These are phyloP conservation scores for Podarcis cretensis DNA, from an alignment of 2,113 vertebrate genomes.

Conservation along the genomic window DNA sequence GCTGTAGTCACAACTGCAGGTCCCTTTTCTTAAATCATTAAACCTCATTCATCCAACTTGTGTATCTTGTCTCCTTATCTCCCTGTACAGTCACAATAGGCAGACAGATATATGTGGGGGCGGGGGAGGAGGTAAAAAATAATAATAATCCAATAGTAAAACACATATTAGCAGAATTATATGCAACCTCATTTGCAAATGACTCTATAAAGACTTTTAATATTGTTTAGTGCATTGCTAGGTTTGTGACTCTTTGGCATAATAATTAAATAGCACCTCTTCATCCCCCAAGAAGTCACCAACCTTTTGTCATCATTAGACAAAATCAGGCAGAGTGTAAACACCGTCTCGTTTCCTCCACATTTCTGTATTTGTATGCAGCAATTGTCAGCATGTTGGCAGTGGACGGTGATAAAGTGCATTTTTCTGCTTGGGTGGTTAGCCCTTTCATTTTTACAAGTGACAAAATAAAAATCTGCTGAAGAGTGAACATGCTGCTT, in stretches of 20 bases:
- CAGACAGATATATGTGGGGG: too few relatives aligned
- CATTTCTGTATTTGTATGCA: constrained; percentile 82
- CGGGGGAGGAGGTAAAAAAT: background rate
- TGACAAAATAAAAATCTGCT: constrained; percentile 90
- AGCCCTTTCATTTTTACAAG: constrained; percentile 88
- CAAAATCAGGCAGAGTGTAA: constrained; percentile 81
- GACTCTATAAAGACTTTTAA: constrained; percentile 43
- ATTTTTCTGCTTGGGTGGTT: constrained; percentile 93
- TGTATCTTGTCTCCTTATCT: too few relatives aligned
- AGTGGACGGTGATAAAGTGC: constrained; percentile 86
- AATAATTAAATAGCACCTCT: constrained; percentile 71
- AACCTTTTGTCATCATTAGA: constrained; percentile 74
- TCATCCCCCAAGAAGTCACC: constrained; percentile 52
- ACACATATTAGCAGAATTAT: constrained; percentile 28
- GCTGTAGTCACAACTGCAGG: too few relatives aligned
- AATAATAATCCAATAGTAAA: background rate
- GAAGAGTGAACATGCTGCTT: constrained; percentile 87
- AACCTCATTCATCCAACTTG: too few relatives aligned
- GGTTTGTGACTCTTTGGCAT: constrained; percentile 60
- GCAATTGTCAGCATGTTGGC: constrained; percentile 82
- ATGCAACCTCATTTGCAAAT: constrained; percentile 39
- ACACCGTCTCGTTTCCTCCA: constrained; percentile 74
- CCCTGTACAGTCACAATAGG: too few relatives aligned
- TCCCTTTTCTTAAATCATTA: too few relatives aligned
- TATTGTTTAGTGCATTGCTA: constrained; percentile 32